Evolutionary conservation across 2,113 vertebrate species (phyloP).

Genomic region (human): GRCh38 chr17:9331501-9332000

Average conservation of each 20-base stretch:
- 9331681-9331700: conserved; percentile 67
- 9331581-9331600: conserved; percentile 63
- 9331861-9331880: conserved; percentile 86
- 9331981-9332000: conserved; percentile 91
- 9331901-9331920: conserved; percentile 84
- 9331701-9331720: conserved; percentile 72
- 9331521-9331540: conserved; percentile 77
- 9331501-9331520: conserved; percentile 73
- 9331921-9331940: conserved; percentile 89
- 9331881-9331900: conserved; percentile 78
- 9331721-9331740: conserved; percentile 61
- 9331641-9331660: background rate
- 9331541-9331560: conserved; percentile 50
- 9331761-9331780: conserved; percentile 38
- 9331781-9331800: conserved; percentile 61
- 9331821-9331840: conserved; percentile 89
- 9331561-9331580: conserved; percentile 59
- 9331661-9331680: background rate
- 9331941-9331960: conserved; percentile 95
- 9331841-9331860: conserved; percentile 84
- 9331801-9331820: conserved; percentile 77
- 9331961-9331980: conserved; percentile 89
- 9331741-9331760: conserved; percentile 44
- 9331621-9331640: background rate
- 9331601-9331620: conserved; percentile 55